Base-by-base conservation (phyloP, 1,140 invertebrate species). In the Cyphomyrmex costatus region DNA sequence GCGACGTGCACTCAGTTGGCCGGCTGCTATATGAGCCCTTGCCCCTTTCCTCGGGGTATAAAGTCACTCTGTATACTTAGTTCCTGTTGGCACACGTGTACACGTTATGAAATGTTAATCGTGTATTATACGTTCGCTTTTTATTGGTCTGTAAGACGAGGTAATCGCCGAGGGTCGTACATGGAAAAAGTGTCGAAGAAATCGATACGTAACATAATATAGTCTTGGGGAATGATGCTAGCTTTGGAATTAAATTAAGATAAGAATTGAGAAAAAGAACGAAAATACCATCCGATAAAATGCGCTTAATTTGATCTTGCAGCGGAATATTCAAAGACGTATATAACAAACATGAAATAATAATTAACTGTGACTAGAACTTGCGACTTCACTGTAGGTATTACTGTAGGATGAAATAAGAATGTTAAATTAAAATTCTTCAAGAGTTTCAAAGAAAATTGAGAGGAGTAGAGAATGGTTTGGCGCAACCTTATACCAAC, bases 21-120 rank as follows among this genome's bases (percentile, higher is more conserved):
- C 36, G 36, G 42, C 27, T 19, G 24, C 36, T 19, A 24, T 49
- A 46, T n/a, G 24, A 73, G 10, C 49, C 33, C 24, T 19, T 12
- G 3, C 33, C 65, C 16, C 14, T 33, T 16, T 30, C 53, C 36
- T 8, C 7, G 24, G 16, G 33, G 53, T 21, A 74, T 49, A 74
- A 71, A 83, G 53, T 60, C 27, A 36, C 79, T 74, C 7, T 7
- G 68, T 74, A 27, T 74, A 74, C 68, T 83, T 83, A 33, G 53
- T 61, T 83, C 27, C 53, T 36, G 79, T 83, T 83, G 79, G 79
- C 79, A 74, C 79, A 83, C 79, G 79, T 83, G 68, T 83, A 74
- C 53, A 82, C 33, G 33, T 71, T 82, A 83, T 83, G 68, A 83
- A 83, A 83, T 61, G 79, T 83, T 83, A 83, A 83, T 83, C 79